Evolutionary conservation across 2,797 vertebrate genomes (phyloP), one percentile per base, ranked within the genome.

Genomic region (Acipenser oxyrinchus): DNA sequence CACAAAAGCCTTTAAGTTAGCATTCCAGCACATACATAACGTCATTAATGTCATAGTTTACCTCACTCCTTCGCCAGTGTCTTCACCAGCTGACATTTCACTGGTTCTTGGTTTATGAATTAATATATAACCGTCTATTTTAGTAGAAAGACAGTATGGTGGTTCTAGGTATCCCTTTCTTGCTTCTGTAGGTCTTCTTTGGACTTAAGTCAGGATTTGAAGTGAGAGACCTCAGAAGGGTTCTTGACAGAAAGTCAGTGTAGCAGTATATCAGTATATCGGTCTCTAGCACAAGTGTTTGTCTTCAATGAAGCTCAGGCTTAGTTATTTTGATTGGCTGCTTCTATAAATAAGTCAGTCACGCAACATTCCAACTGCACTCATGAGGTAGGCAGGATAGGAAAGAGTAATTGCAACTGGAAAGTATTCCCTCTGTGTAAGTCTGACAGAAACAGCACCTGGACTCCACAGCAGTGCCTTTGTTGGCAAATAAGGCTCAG

Each of bases 261-360:
- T 88, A 37, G 37, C 37, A 37, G 37, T 37, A 88, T 87, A 87
- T 84, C 37, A 37, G 37, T 37, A 88, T 87, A 87, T 84, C 77
- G 78, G 79, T 81, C 81, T 82, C 75, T 71, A 71, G 71, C 68
- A 6, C 72, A 75, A 77, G 80, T 87, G 89, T 89, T 91, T 84
- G 86, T 90, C 86, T 82, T 93, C 82, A 92, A 89, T 93, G 89
- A 90, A 92, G 89, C 87, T 80, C 71, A 75, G 73, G 72, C 76
- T 62, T 67, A 80, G 83, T 75, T 79, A 81, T 91, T 89, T 90
- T 86, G 90, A 94, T 89, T 82, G 74, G 79, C 77, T 81, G 66
- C 6, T 62, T 86, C 92, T 95, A 96, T 93, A 94, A 95, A 97
- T 96, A 99, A 88, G 74, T 66, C 6, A 73, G 91, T 91, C 89